These are phyloP conservation scores for Clivina fossor DNA, from an alignment of 2,888 invertebrate species.

Conservation along the genomic window DNA sequence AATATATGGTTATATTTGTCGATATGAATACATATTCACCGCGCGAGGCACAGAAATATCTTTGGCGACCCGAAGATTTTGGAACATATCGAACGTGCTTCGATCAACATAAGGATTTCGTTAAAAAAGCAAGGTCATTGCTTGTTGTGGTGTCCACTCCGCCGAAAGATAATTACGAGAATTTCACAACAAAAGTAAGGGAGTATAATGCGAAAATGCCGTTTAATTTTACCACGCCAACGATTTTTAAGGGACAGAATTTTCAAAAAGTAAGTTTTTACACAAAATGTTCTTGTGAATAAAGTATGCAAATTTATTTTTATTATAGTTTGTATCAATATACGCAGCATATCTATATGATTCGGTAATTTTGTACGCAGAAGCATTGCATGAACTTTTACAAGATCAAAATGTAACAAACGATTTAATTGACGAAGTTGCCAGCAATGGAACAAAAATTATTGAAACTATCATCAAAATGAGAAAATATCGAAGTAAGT, in stretches of 20 bases:
- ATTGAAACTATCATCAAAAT: constrained; percentile 83
- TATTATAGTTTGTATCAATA: constrained; percentile 75
- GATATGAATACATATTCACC: constrained; percentile 87
- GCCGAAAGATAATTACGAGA: constrained; percentile 69
- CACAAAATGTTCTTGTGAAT: not conserved
- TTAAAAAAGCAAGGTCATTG: constrained; percentile 76
- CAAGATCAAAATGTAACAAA: constrained; percentile 62
- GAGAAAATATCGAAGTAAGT: constrained; percentile 85
- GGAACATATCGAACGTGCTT: constrained; percentile 62
- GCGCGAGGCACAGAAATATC: constrained; percentile 74
- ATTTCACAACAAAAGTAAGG: constrained; percentile 79
- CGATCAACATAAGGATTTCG: constrained; percentile 64
- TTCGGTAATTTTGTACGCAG: constrained; percentile 88
- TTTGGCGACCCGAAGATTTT: constrained; percentile 68
- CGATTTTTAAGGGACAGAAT: constrained; percentile 24
- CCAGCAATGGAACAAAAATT: constrained; percentile 83
- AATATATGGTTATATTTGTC: constrained; percentile 94
- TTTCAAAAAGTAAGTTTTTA: constrained; percentile 40
- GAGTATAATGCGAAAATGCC: constrained; percentile 77
- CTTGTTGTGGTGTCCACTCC: constrained; percentile 89
- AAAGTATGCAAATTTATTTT: constrained; percentile 1
- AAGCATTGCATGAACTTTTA: constrained; percentile 76
- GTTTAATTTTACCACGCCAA: constrained; percentile 73
- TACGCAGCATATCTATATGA: constrained; percentile 95
- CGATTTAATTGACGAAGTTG: constrained; percentile 62